A percentile compares a stretch with the other conserved stretches of the same genome.
These are phyloP conservation scores for Ptyas mucosa DNA, from an alignment of 2,113 vertebrate species.

Conservation along the genomic window DNA sequence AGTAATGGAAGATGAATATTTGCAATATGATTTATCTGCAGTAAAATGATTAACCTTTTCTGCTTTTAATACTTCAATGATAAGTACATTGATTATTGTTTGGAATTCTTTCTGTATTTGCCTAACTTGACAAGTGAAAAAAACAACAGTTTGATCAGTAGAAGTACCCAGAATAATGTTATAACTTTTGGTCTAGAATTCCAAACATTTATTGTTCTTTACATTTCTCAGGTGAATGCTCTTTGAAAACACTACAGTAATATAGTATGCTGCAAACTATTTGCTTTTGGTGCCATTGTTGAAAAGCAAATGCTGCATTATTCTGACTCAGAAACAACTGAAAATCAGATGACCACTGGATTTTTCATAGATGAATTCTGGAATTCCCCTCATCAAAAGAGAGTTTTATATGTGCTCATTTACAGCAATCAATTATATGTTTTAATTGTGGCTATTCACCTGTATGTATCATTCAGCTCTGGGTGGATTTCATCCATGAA, in stretches of 20 bases:
- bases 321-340: neutral
- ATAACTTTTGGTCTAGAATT: neutral
- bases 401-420: rapidly evolving
- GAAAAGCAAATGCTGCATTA: neutral
- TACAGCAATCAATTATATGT: neutral
- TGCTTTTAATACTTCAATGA: neutral
- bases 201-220: neutral
- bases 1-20: neutral
- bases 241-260: neutral
- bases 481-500: neutral
- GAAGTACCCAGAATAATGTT: neutral
- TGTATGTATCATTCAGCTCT: neutral
- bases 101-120: neutral
- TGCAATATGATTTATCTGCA: neutral
- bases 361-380: neutral
- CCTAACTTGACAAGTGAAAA: neutral
- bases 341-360: neutral
- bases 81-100: neutral
- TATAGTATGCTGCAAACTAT: neutral
- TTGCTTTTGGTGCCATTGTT: neutral
- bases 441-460: neutral
- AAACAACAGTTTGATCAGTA: neutral
- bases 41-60: constrained; percentile 12
- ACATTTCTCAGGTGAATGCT: neutral
- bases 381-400: neutral